Conservation (phyloP, 2,113 vertebrate species). For the Cavia porcellus region DNA sequence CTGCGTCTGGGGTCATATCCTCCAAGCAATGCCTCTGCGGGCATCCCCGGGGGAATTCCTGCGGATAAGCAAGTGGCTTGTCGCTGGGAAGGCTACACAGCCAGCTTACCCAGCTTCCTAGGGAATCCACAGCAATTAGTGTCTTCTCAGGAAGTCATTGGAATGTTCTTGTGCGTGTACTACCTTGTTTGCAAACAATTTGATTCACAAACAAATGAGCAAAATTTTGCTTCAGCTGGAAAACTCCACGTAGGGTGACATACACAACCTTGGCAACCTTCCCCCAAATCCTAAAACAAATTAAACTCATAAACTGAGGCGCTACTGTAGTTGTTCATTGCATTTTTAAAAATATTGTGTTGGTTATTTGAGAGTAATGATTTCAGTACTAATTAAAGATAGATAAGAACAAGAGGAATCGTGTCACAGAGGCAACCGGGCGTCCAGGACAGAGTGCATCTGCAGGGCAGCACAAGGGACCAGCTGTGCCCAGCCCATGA, state of each 20-base stretch:
- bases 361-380: background rate
- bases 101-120: background rate
- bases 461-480: background rate
- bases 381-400: background rate
- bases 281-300: background rate
- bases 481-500: background rate
- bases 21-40: conserved; percentile 10
- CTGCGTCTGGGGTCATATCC: conserved; percentile 52
- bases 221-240: background rate
- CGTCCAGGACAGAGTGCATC: background rate
- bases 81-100: background rate
- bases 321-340: background rate
- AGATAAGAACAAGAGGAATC: background rate
- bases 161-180: background rate
- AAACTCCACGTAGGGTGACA: background rate
- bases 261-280: background rate
- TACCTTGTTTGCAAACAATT: background rate
- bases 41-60: conserved; percentile 61
- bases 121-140: background rate
- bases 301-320: too few species aligned
- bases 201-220: background rate
- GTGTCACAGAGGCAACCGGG: background rate
- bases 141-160: background rate
- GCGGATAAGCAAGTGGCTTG: conserved; percentile 35
- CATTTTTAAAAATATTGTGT: background rate